Evolutionary conservation across 2,797 vertebrate genomes (phyloP), one percentile per base, ranked within the genome.

Genomic region (Leptatherina wallacei): DNA sequence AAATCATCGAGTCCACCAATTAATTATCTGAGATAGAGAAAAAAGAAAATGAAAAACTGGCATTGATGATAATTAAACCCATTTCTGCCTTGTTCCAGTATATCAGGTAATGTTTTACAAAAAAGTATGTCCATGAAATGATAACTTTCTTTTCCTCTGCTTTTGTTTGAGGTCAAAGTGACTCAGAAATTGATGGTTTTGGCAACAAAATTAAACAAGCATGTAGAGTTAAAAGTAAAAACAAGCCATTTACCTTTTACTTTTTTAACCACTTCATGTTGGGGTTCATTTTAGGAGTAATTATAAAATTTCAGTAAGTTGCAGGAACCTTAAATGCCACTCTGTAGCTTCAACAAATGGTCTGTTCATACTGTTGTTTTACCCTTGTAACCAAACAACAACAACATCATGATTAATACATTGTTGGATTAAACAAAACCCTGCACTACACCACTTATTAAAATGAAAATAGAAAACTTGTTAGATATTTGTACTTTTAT

Each of bases 401-500:
- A 63, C 54, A 63, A 32, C 35, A 44, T 66, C 5, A 79, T 71
- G 18, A 75, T 67, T 80, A 49, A 78, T 55, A 59, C 30, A 79
- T 56, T 18, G 74, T 16, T 55, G 54, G 16, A 42, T 54, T 38
- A 27, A 55, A 74, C 10, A 59, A 69, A 80, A 65, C 54, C 9
- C 16, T 18, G 29, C 33, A 33, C 78, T 36, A 42, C 10, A 36
- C 30, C 58, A 70, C 47, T 9, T 54, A 76, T 42, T 32, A 75
- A 72, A 82, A 0, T 59, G 22, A 71, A 71, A 79, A 78, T 32
- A 32, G 62, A 67, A 49, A 71, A 59, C 7, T 20, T 59, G 30
- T 79, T 40, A 82, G 85, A 64, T 85, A 84, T 82, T 84, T 29
- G 78, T 56, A 74, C 20, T 80, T 92, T 92, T 89, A 91, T 91